These are phyloP conservation scores for Maccullochella peelii DNA, from an alignment of 2,113 vertebrate genomes.

Conservation along the genomic window DNA sequence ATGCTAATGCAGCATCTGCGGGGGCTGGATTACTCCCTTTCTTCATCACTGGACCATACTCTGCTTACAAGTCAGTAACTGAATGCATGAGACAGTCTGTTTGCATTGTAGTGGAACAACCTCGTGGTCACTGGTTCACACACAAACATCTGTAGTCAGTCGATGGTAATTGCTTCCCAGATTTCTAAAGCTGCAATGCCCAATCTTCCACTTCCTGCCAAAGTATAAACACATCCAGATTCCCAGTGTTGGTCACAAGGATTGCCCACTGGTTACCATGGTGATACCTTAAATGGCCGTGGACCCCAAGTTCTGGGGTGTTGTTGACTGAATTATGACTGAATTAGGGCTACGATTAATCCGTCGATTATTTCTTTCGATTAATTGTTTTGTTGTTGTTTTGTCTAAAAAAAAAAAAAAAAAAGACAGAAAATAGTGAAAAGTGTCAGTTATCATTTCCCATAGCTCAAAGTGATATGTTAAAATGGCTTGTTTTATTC, in stretches of 20 bases:
- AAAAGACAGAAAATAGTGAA: not conserved
- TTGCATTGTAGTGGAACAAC: constrained; percentile 41
- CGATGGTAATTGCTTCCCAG: constrained; percentile 65
- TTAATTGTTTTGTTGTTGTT: not conserved
- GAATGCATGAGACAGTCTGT: constrained; percentile 27
- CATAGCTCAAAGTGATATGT: not conserved
- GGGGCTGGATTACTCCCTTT: constrained; percentile 36
- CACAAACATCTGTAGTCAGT: constrained; percentile 66
- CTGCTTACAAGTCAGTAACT: constrained; percentile 45
- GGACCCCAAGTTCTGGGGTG: not conserved
- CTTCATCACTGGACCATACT: constrained; percentile 68
- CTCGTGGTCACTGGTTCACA: constrained; percentile 35
- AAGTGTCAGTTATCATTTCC: not conserved
- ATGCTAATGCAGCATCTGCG: constrained; percentile 59
- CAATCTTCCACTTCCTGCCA: constrained; percentile 69
- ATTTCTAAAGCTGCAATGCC: constrained; percentile 66
- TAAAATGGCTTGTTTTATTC: not conserved
- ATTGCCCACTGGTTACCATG: constrained; percentile 48
- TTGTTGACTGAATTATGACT: constrained; percentile 4
- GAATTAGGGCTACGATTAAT: not conserved
- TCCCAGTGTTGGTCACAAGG: constrained; percentile 27
- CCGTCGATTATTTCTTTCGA: not conserved
- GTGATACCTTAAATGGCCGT: constrained; percentile 13
- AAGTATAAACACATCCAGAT: constrained; percentile 72
- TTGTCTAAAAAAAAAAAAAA: not conserved